Base-by-base conservation (phyloP, 2,113 vertebrate genomes). In the Solea solea region DNA sequence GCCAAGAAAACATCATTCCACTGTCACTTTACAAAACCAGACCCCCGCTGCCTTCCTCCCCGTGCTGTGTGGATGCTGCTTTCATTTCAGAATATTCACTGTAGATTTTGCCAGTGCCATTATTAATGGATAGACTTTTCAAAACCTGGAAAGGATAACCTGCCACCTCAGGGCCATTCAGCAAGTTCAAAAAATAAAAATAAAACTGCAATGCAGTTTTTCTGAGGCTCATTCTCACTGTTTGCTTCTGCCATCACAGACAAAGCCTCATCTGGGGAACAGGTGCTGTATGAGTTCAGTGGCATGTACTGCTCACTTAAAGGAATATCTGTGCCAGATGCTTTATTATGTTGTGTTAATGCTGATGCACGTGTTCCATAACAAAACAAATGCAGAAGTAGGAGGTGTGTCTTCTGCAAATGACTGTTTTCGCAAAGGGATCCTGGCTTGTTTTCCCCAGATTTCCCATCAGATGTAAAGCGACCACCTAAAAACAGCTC, bases 81-180 rank as follows among this genome's bases (percentile, higher is more conserved):
- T 86, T 86, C 64, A 84, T 88, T 86, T 83, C 45, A 69, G 40
- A 77, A 86, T 79, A 83, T 86, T 81, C 72, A 80, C 74, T 74
- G 74, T 73, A 7, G 15, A 61, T 86, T 83, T 86, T 89, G 70
- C 82, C 73, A 78, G 45, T 49, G 54, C 64, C 71, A 45, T 73
- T 61, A 66, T 80, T 87, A 84, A 84, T 86, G 75, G 82, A 72
- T 75, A 55, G 16, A 64, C 51, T 67, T 84, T 85, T 83, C 78
- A 78, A 80, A 84, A 68, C 73, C 69, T 54, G 56, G 46, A 64
- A 45, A 86, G 69, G 69, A 82, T 80, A 83, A 81, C 72, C 76
- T 79, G 74, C 74, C 66, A 84, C 77, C 77, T 87, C 64, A 79
- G 70, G 76, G 72, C 72, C 57, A 74, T 80, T 85, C 45, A 78